Evolutionary conservation across 2,113 vertebrate species (phyloP).

Genomic region (Manacus vitellinus): DNA sequence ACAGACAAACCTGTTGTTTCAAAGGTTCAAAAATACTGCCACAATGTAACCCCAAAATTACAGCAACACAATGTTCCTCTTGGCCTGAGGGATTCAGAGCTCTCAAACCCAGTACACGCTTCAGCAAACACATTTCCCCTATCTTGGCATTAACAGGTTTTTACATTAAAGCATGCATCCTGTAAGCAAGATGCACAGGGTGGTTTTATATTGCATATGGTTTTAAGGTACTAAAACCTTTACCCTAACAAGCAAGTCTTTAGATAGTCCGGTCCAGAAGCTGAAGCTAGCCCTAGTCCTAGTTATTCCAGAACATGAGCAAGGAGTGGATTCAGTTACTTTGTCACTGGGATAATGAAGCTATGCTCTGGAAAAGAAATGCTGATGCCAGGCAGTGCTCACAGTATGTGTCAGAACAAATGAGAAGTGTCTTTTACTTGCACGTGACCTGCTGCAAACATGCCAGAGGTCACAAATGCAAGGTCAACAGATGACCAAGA

Average conservation of each 20-base stretch:
- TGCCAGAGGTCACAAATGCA: not conserved
- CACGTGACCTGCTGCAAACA: not conserved
- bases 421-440: not conserved
- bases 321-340: not conserved
- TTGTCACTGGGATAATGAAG: not conserved
- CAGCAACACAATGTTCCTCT: not conserved
- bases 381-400: not conserved
- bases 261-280: not conserved
- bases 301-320: not conserved
- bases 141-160: not conserved
- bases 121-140: not conserved
- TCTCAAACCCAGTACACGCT: not conserved
- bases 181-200: not conserved
- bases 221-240: not conserved
- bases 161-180: not conserved
- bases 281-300: not conserved
- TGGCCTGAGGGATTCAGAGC: not conserved
- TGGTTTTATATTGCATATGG: not conserved
- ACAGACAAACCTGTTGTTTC: not conserved
- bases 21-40: not conserved
- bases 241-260: not conserved
- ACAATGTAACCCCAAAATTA: not conserved
- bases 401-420: not conserved
- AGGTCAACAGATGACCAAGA: not conserved
- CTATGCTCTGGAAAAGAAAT: not conserved